These are phyloP conservation scores for Exaiptasia diaphana DNA, from an alignment of 64 coral and sea anemone species.

Conservation along the genomic window DNA sequence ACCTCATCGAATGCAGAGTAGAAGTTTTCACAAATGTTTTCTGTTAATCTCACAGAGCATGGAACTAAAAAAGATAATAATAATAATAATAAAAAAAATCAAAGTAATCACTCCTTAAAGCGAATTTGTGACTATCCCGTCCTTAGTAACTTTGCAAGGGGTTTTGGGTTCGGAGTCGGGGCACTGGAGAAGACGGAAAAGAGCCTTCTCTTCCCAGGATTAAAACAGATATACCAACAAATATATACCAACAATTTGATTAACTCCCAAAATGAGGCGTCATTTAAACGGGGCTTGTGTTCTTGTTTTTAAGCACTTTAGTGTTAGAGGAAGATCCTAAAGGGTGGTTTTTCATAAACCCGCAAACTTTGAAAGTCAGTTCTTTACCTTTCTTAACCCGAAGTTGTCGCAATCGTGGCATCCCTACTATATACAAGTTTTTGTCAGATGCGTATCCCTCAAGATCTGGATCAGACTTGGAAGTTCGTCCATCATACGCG, in stretches of 20 bases:
- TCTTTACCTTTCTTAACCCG: conserved; percentile 41
- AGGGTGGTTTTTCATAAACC: too few relatives aligned
- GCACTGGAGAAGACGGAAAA: too few relatives aligned
- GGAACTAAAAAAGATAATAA: background rate
- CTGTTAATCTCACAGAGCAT: background rate
- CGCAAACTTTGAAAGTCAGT: background rate
- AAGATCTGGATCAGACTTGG: background rate
- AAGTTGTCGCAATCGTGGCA: conserved; percentile 61
- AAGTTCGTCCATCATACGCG: conserved; percentile 9
- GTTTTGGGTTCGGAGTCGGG: too few relatives aligned
- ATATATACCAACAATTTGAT: background rate
- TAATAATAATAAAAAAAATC: background rate
- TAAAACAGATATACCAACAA: background rate
- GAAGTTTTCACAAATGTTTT: background rate
- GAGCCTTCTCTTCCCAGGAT: background rate
- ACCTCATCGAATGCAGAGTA: conserved; percentile 39
- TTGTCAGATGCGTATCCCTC: conserved; percentile 29
- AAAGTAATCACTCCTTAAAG: too few relatives aligned
- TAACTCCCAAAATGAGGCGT: background rate
- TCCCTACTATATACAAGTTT: conserved; percentile 46
- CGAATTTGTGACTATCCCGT: too few relatives aligned
- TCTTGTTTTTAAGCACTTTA: too few relatives aligned
- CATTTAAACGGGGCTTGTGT: background rate
- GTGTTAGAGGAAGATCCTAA: too few relatives aligned
- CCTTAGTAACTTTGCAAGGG: too few relatives aligned